Percentiles rank a stretch among this genome's conserved stretches.
Evolutionary conservation across 2,888 invertebrate species (phyloP).

Genomic region (Myopa testacea): DNA sequence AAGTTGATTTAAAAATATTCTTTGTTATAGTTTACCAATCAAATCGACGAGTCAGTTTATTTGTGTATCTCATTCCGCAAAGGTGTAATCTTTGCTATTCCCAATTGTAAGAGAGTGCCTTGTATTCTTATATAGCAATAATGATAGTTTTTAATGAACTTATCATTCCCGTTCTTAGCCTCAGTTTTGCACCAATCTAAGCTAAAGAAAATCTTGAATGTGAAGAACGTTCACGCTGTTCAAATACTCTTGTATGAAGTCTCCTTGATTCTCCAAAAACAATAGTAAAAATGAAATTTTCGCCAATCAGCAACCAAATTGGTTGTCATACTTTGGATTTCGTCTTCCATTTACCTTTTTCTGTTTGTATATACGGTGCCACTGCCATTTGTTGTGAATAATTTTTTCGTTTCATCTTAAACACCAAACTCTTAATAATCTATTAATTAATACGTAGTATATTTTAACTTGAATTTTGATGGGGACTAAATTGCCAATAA

Average conservation of each 20-base stretch:
- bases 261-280: constrained; percentile 19
- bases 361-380: constrained; percentile 28
- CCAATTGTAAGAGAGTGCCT: background rate
- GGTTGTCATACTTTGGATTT: constrained; percentile 23
- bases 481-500: constrained; percentile 58
- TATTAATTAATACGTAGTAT: constrained; percentile 65
- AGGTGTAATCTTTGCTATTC: constrained; percentile 14
- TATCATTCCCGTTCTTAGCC: constrained; percentile 11
- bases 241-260: background rate
- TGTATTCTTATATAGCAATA: background rate
- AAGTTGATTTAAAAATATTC: background rate
- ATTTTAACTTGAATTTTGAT: constrained; percentile 63
- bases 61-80: background rate
- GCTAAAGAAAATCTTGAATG: constrained; percentile 22
- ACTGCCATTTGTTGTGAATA: constrained; percentile 57
- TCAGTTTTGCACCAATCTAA: constrained; percentile 12
- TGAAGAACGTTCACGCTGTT: constrained; percentile 16
- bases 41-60: constrained; percentile 3
- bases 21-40: constrained; percentile 3
- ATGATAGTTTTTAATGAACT: constrained; percentile 9
- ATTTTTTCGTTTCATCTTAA: constrained; percentile 65
- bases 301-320: constrained; percentile 15
- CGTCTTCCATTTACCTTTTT: constrained; percentile 35
- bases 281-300: constrained; percentile 37
- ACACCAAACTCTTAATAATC: constrained; percentile 67